A percentile compares a stretch with the other conserved stretches of the same genome.
phyloP scores from a whole-genome alignment of 2,888 invertebrate species.

The Trachelus iudaicus region DNA sequence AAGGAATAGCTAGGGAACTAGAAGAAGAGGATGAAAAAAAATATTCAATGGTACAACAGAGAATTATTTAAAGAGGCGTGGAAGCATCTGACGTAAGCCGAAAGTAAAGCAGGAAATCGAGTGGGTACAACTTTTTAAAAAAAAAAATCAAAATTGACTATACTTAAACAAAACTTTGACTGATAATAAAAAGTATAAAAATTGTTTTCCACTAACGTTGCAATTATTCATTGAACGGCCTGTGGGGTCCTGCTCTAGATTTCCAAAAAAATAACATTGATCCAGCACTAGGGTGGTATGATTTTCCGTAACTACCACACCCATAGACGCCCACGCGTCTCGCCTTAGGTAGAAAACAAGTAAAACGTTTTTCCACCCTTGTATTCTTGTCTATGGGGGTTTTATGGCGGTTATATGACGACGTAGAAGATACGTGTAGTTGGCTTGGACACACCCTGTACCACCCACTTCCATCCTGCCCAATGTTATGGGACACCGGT shows the following conservation, averaged over 20 bases:
- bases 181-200: not conserved
- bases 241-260: not conserved
- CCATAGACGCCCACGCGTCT: slow-evolving; percentile 32
- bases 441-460: slow-evolving; percentile 48
- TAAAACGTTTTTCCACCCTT: slow-evolving; percentile 34
- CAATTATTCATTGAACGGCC: not conserved
- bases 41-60: slow-evolving; percentile 30
- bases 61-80: slow-evolving; percentile 12
- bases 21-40: slow-evolving; percentile 24
- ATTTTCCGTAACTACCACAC: slow-evolving; percentile 28
- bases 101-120: slow-evolving; percentile 55
- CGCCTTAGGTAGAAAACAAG: slow-evolving; percentile 23
- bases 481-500: slow-evolving; percentile 33
- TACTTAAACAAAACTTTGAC: not conserved
- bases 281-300: not conserved
- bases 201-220: not conserved
- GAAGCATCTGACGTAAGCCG: slow-evolving; percentile 41
- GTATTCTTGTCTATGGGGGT: slow-evolving; percentile 17
- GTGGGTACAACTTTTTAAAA: slow-evolving; percentile 35
- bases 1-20: slow-evolving; percentile 8
- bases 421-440: slow-evolving; percentile 20
- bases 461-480: slow-evolving; percentile 55
- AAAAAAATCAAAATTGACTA: not conserved
- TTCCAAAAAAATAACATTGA: not conserved
- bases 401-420: slow-evolving; percentile 33